Evolutionary conservation across 2,888 invertebrate genomes (phyloP), one percentile per base, ranked within the genome.

Genomic region (Pachymerium ferrugineum): DNA sequence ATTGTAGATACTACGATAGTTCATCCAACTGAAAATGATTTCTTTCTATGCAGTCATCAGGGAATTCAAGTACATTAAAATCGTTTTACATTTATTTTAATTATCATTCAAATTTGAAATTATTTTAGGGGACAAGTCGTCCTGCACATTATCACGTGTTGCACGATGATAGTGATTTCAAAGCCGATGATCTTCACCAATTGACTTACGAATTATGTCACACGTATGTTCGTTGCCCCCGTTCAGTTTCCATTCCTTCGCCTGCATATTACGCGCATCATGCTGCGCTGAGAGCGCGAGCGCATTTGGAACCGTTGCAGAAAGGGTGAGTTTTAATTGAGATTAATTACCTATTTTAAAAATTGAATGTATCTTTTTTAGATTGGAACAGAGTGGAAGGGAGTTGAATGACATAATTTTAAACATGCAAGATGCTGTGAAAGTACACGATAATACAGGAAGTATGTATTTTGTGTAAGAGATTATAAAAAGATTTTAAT

Each of bases 151-250:
- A 94, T 82, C 90, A 90, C 81, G 89, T 91, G 0, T 84, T 96
- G 19, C 90, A 89, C 84, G 93, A 96, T 81, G 93, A 94, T 78
- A 87, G 86, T 72, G 80, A 87, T 1, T 86, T 93, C 77, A 83
- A 85, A 0, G 87, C 90, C 77, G 89, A 93, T 80, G 87, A 90
- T 74, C 85, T 95, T 70, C 92, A 95, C 80, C 86, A 88, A 77
- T 81, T 94, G 76, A 89, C 93, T 0, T 94, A 89, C 83, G 90
- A 90, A 80, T 83, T 96, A 70, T 94, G 94, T 80, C 93, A 94
- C 81, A 83, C 93, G 84, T 95, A 92, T 83, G 87, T 90, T 0
- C 87, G 95, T 4, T 94, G 94, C 81, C 90, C 89, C 77, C 79
- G 80, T 29, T 77, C 80, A 85, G 94, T 79, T 25, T 79, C 80